Base-by-base conservation (phyloP, 2,797 vertebrate genomes). In the Momotus momota region DNA sequence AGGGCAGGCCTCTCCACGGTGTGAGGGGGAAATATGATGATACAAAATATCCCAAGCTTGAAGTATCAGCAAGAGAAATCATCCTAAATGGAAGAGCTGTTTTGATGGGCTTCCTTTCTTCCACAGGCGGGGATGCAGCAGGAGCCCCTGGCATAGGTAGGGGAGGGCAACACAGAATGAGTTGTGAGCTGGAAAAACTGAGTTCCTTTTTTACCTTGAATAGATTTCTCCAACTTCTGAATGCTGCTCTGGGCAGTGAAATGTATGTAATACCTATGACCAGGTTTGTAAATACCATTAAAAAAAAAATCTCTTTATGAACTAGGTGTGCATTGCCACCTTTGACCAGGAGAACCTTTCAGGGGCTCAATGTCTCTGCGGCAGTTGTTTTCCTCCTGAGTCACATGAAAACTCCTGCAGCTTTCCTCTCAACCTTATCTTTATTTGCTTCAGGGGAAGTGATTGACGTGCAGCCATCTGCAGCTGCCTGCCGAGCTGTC, bases 401-500 rank as follows among this genome's bases (percentile, higher is more conserved):
- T 91, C 69, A 91, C 52, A 20, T 72, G 86, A 83, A 40, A 75
- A 43, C 48, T 95, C 57, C 69, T 90, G 69, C 69, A 80, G 87
- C 91, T 94, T 79, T 92, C 85, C 65, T 93, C 70, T 29, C 5
- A 72, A 54, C n/a, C 14, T 86, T 73, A 94, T 88, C 86, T 92
- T 60, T 69, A 41, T 80, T 94, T 67, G 74, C 88, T 71, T 67
- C 40, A 4, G 88, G 88, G 84, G 57, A 74, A 45, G 64, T 41
- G 94, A 85, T 87, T 84, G 86, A 66, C 40, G 70, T 22, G 3
- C 14, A 80, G 55, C 60, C 73, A 60, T 67, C 62, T 81, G 43
- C 83, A 90, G 3, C 29, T 82, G 81, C 33, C 70, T 52, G 88
- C 83, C 84, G 77, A 64, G 88, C 73, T 80, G 81, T 88, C 70